Evolutionary conservation across 2,888 invertebrate species (phyloP), one percentile per base, ranked within the genome.

Genomic region (Temnothorax rugatulus): DNA sequence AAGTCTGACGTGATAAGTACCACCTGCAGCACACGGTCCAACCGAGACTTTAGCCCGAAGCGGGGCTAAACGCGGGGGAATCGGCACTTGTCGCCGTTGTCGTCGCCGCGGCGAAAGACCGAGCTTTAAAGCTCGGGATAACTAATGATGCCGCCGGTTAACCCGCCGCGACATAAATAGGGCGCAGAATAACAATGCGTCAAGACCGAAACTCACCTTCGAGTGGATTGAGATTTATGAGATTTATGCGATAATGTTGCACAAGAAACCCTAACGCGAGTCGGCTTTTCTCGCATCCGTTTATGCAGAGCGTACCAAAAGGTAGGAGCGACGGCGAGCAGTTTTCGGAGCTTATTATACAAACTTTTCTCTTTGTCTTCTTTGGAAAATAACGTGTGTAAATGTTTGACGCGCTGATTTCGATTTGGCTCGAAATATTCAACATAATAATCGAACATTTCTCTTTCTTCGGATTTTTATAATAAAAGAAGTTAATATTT

Each of bases 1-100:
- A 90, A 90, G 90, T 90, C 82, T 61, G n/a, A n/a, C 57, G 71
- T 18, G 68, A 81, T 89, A 90, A 84, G 57, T 83, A 50, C 29
- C 82, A 68, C 75, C 81, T 81, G 82, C 76, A 63, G 77, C 84
- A 84, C 87, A 82, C 87, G 54, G 29, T 44, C 29, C 44, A 68
- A 25, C 18, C n/a, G 47, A 76, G 11, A 25, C 64, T 34, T 34
- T 44, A 13, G 25, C 8, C 18, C 44, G 29, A 38, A 8, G 18
- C 29, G 64, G 54, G 64, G 54, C 15, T 15, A 68, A 54, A 57
- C 44, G 68, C 41, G 8, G 29, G 54, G 9, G 18, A 25, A 66
- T 76, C 66, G 52, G 77, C 44, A 69, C 77, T 77, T 77, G 77
- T 68, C 29, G 54, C 18, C 38, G 47, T 18, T 21, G 52, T 71